A percentile compares a stretch with the other conserved stretches of the same genome.
These are phyloP conservation scores for Hypothenemus hampei DNA, from an alignment of 1,140 invertebrate species.

Conservation along the genomic window DNA sequence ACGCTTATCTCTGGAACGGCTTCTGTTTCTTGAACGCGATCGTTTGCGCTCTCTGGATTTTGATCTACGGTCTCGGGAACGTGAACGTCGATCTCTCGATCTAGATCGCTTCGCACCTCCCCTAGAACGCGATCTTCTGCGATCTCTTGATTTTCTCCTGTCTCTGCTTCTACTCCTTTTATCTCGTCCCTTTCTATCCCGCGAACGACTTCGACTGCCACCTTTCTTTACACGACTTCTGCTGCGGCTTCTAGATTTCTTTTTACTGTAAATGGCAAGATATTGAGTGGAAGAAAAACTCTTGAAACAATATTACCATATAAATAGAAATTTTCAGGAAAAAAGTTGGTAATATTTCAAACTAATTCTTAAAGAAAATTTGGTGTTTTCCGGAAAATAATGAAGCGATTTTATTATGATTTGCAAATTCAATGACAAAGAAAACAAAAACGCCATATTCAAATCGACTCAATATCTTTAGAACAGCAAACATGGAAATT, in stretches of 20 bases:
- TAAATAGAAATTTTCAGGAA: too few species aligned
- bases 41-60: slow-evolving; percentile 45
- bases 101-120: slow-evolving; percentile 39
- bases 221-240: slow-evolving; percentile 43
- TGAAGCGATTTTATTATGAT: too few species aligned
- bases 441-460: too few species aligned
- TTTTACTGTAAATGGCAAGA: slow-evolving; percentile 17
- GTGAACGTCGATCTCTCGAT: slow-evolving; percentile 49
- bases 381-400: too few species aligned
- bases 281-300: too few species aligned
- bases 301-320: too few species aligned
- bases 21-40: slow-evolving; percentile 36
- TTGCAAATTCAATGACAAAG: too few species aligned
- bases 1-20: slow-evolving; percentile 28
- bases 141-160: slow-evolving; percentile 40
- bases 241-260: slow-evolving; percentile 41
- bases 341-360: too few species aligned
- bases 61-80: slow-evolving; percentile 50
- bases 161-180: slow-evolving; percentile 40
- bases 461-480: too few species aligned
- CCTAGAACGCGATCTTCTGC: slow-evolving; percentile 35
- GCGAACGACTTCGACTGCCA: slow-evolving; percentile 38
- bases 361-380: too few species aligned
- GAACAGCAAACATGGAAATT: too few species aligned
- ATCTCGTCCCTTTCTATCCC: slow-evolving; percentile 16